Percentiles rank a stretch among this genome's conserved stretches.
Evolutionary conservation across 2,113 vertebrate species (phyloP).

Genomic region (Hyaena hyaena): DNA sequence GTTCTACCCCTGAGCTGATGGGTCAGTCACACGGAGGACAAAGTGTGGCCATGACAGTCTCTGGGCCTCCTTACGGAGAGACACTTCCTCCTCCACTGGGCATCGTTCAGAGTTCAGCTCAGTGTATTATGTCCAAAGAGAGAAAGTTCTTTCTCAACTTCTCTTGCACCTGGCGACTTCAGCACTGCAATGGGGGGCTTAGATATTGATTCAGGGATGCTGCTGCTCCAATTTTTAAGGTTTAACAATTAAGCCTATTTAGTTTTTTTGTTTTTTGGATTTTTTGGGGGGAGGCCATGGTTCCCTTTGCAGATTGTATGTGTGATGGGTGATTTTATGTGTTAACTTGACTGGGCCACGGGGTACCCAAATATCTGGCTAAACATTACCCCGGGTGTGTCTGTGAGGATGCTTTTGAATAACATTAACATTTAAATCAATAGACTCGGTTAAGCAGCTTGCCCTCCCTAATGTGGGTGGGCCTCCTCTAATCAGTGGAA

Average conservation of each 20-base stretch:
- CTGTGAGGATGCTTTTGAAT: neutral
- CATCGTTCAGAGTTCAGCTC: neutral
- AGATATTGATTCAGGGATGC: neutral
- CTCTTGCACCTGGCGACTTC: neutral
- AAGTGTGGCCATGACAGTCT: neutral
- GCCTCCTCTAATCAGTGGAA: neutral
- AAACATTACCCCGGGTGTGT: neutral
- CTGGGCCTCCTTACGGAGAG: neutral
- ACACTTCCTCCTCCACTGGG: neutral
- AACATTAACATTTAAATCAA: neutral
- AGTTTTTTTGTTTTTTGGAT: neutral
- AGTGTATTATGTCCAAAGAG: neutral
- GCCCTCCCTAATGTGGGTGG: neutral
- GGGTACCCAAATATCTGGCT: neutral
- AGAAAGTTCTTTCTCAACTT: neutral
- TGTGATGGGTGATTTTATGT: neutral
- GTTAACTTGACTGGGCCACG: neutral
- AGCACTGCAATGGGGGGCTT: neutral
- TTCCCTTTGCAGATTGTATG: neutral
- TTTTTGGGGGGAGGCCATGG: neutral
- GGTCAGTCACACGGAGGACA: neutral
- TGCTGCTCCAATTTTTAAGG: neutral
- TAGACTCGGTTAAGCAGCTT: neutral
- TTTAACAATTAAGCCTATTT: neutral
- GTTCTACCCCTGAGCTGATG: neutral